Evolutionary conservation across 2,888 invertebrate genomes (phyloP).

Genomic region (Hypomecis punctinalis): DNA sequence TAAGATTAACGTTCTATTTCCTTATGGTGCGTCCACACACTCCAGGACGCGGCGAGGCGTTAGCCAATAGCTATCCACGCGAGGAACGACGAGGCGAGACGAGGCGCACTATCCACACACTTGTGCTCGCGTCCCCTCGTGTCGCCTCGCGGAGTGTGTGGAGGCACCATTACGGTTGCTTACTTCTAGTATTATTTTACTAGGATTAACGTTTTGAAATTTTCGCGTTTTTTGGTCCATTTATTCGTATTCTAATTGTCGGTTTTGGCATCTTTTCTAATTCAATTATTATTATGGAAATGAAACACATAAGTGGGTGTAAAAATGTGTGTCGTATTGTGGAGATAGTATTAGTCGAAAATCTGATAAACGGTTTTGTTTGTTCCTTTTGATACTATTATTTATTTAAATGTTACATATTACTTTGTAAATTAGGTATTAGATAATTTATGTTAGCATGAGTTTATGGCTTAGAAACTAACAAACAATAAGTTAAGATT

Average conservation of each 20-base stretch:
- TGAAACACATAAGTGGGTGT: slow-evolving; percentile 20
- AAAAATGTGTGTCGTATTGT: slow-evolving; percentile 25
- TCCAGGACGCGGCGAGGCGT: too few relatives aligned
- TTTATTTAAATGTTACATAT: slow-evolving; percentile 27
- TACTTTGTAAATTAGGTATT: slow-evolving; percentile 2
- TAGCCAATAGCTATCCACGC: too few relatives aligned
- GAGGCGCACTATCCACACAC: too few relatives aligned
- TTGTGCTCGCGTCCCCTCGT: too few relatives aligned
- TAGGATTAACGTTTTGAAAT: slow-evolving; percentile 13
- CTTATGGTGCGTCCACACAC: too few relatives aligned
- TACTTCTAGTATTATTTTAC: slow-evolving; percentile 30
- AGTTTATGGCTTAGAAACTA: slow-evolving; percentile 6
- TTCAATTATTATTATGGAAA: slow-evolving; percentile 6
- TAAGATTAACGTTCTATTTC: slow-evolving; percentile 28
- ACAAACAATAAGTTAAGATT: slow-evolving; percentile 9
- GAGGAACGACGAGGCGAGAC: too few relatives aligned
- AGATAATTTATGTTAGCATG: slow-evolving; percentile 18
- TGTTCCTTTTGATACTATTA: slow-evolving; percentile 17
- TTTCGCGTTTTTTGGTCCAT: slow-evolving; percentile 19
- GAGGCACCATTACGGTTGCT: too few relatives aligned
- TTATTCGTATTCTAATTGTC: slow-evolving; percentile 10
- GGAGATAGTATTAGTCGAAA: slow-evolving; percentile 12
- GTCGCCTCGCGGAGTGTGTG: too few relatives aligned
- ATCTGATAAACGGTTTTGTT: slow-evolving; percentile 3
- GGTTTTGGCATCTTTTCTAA: slow-evolving; percentile 20